Evolutionary conservation across 2,888 invertebrate species (phyloP).

Genomic region (Sympetrum striolatum): DNA sequence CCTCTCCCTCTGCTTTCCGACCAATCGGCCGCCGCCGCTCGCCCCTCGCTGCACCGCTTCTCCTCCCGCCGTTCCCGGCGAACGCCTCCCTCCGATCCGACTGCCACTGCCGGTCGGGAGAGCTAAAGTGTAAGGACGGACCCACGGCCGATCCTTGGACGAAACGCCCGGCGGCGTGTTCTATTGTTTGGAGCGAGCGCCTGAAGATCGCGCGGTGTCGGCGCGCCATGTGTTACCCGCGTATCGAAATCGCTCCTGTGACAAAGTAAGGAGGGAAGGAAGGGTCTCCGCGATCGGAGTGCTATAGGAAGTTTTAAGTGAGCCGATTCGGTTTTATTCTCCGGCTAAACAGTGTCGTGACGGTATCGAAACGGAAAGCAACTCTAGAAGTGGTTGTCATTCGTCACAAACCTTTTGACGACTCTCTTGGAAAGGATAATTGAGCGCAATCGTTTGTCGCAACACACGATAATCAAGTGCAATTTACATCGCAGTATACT

Average conservation of each 20-base stretch:
- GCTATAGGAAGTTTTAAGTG: too few relatives aligned
- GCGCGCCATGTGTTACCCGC: slow-evolving; percentile 18
- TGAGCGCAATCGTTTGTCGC: too few relatives aligned
- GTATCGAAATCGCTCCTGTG: too few relatives aligned
- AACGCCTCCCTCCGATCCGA: neutral
- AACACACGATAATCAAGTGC: too few relatives aligned
- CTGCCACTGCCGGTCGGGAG: slow-evolving; percentile 36
- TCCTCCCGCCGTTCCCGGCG: neutral
- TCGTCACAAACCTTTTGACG: too few relatives aligned
- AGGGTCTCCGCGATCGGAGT: too few relatives aligned
- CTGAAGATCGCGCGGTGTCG: slow-evolving; percentile 20
- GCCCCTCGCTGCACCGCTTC: neutral
- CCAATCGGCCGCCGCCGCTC: slow-evolving; percentile 17
- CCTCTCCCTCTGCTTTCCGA: slow-evolving; percentile 24
- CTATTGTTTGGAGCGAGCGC: slow-evolving; percentile 7
- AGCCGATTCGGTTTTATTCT: too few relatives aligned
- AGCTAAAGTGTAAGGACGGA: neutral
- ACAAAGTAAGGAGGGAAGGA: too few relatives aligned
- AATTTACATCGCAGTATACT: too few relatives aligned
- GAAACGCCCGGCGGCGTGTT: slow-evolving; percentile 16
- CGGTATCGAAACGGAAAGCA: neutral
- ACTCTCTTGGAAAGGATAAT: too few relatives aligned
- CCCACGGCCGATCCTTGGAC: neutral
- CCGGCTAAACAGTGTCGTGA: neutral
- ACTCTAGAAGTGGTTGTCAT: neutral